Base-by-base conservation (phyloP, 2,797 vertebrate genomes). In the Tapera naevia region DNA sequence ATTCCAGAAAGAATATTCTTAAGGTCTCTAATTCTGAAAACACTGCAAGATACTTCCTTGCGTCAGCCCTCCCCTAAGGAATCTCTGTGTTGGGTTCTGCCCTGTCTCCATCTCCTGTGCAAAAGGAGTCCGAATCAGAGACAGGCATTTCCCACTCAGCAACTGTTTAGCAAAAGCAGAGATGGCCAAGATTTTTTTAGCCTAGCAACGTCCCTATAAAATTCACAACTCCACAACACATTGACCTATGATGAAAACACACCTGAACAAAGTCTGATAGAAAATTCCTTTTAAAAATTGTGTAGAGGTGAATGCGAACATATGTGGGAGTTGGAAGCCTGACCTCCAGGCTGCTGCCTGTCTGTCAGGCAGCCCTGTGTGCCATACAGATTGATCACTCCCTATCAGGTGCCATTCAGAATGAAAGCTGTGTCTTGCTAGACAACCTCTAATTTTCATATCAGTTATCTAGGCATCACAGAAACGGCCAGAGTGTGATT, bases 391-490 rank as follows among this genome's bases (percentile, higher is more conserved):
- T 48, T 35, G 56, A 71, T 80, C 72, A 22, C 16, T 65, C 76
- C 85, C 82, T 15, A 5, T 46, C 1, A 9, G 74, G 93, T 95
- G 83, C 70, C 21, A 13, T 57, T 91, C 37, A 18, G 76, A 67
- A 86, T 53, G 84, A 87, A 64, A 87, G 27, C 45, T 64, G n/a
- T 64, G 48, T 56, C 60, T 60, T 76, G 37, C 28, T 46, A 72
- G 74, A 84, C 83, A 94, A 28, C 64, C 43, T 24, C n/a, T 91
- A 15, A 87, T 91, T 93, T 94, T 95, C 81, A 1, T 50, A 81
- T 65, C 83, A 89, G 33, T 89, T 92, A 86, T 61, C 80, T 54
- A 43, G 22, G 60, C 80, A 88, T 78, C 80, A 50, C 18, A 50
- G 39, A 73, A 57, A 80, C 13, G 56, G 43, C 22, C 21, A 24